Evolutionary conservation across 2,888 invertebrate species (phyloP).

Genomic region (Tinea semifulvella): DNA sequence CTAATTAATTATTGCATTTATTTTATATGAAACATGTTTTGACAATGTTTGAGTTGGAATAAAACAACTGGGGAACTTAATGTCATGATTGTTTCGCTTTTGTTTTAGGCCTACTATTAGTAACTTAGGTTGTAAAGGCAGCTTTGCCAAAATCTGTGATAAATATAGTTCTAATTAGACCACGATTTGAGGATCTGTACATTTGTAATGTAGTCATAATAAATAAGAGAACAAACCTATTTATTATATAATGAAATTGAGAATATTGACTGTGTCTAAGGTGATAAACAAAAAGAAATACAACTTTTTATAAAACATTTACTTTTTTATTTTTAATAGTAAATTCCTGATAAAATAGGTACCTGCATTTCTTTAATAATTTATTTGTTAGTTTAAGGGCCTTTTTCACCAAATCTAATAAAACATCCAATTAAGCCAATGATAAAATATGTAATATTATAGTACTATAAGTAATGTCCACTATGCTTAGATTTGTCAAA

Average conservation of each 20-base stretch:
- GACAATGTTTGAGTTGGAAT: neutral
- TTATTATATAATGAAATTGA: conserved; percentile 53
- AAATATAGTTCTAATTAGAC: conserved; percentile 32
- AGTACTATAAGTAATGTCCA: no score
- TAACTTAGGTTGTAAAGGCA: neutral
- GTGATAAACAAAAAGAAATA: conserved; percentile 43
- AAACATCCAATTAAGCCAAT: no score
- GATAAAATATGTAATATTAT: no score
- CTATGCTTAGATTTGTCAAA: no score
- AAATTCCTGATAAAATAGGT: neutral
- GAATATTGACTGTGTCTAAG: conserved; percentile 47
- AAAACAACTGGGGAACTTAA: neutral
- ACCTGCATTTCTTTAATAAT: no score
- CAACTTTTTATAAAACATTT: conserved; percentile 30
- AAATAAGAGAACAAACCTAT: conserved; percentile 38
- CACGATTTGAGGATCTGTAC: conserved; percentile 32
- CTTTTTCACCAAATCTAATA: no score
- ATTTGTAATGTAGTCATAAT: conserved; percentile 44
- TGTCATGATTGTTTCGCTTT: conserved; percentile 1
- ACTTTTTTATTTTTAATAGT: conserved; percentile 18
- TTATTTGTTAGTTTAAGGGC: no score
- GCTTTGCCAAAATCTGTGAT: conserved; percentile 56
- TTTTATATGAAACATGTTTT: conserved; percentile 1
- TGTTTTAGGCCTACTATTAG: neutral
- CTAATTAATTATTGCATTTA: conserved; percentile 4